Percentiles rank a stretch among this genome's conserved stretches.
Evolutionary conservation across 2,113 vertebrate species (phyloP).

Genomic region (Telmatochromis brachygnathus): DNA sequence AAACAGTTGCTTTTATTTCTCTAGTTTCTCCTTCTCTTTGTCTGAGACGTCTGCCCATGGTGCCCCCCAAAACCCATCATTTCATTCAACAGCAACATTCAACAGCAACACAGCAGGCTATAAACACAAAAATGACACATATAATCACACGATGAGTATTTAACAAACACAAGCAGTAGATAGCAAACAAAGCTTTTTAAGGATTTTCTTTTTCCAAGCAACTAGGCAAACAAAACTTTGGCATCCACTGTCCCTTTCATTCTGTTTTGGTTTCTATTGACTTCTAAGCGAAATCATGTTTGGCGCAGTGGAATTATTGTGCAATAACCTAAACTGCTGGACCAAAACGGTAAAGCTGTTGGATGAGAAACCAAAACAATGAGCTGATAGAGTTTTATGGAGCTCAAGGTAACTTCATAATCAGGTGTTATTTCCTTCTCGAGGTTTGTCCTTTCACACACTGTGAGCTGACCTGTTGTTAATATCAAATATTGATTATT

Average conservation of each 20-base stretch:
- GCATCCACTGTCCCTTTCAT: neutral
- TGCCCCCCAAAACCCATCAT: neutral
- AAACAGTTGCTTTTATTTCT: neutral
- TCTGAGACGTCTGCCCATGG: neutral
- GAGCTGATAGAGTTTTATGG: neutral
- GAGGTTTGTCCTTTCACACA: neutral
- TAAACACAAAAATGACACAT: neutral
- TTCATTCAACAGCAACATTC: neutral
- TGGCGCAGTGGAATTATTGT: neutral
- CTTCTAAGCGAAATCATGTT: neutral
- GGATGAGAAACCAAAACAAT: neutral
- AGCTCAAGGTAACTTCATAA: neutral
- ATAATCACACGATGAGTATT: neutral
- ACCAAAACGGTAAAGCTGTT: neutral
- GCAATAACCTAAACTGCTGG: neutral
- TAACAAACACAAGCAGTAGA: neutral
- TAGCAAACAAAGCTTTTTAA: neutral
- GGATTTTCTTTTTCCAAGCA: neutral
- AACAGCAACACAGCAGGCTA: neutral
- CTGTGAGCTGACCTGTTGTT: neutral
- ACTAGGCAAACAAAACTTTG: neutral
- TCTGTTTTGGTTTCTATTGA: neutral
- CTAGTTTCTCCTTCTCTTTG: neutral
- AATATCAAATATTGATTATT: neutral
- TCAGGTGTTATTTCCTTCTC: neutral